Evolutionary conservation across 1,140 invertebrate species (phyloP).

Genomic region (Atta texana): DNA sequence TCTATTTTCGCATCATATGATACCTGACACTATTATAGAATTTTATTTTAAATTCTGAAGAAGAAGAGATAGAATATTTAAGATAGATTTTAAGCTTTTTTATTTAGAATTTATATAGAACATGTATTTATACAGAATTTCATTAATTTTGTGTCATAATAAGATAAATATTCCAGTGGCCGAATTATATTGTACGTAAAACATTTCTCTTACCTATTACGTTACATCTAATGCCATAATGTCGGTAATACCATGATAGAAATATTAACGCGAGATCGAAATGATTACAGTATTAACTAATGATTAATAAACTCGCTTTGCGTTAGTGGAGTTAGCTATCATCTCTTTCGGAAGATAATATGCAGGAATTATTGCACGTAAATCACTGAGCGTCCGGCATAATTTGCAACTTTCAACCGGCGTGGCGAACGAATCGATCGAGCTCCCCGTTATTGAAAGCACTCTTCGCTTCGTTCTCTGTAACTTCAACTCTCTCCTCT

Average conservation of each 20-base stretch:
- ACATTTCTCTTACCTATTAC: not conserved
- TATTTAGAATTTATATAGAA: no score
- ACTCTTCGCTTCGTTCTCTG: not conserved
- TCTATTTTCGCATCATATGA: not conserved
- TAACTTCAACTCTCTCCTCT: constrained; percentile 21
- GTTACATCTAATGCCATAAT: not conserved
- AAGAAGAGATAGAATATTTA: not conserved
- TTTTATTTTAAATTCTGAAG: not conserved
- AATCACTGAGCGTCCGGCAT: constrained; percentile 19
- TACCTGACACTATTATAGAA: not conserved
- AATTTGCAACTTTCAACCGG: constrained; percentile 50
- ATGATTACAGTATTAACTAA: constrained; percentile 32
- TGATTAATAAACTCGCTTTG: constrained; percentile 37
- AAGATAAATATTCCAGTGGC: not conserved
- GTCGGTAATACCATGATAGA: not conserved
- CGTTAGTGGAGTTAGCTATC: constrained; percentile 13
- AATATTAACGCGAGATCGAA: not conserved
- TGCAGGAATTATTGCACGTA: constrained; percentile 25
- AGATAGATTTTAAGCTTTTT: not conserved
- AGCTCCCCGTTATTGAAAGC: not conserved
- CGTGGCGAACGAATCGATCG: constrained; percentile 1
- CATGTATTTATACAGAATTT: not conserved
- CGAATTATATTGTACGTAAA: no score
- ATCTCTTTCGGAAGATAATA: constrained; percentile 18
- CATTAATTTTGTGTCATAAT: not conserved